Percentiles rank a stretch among this genome's conserved stretches.
phyloP scores from a whole-genome alignment of 2,113 vertebrate species.

The Microcebus ravelobensis region DNA sequence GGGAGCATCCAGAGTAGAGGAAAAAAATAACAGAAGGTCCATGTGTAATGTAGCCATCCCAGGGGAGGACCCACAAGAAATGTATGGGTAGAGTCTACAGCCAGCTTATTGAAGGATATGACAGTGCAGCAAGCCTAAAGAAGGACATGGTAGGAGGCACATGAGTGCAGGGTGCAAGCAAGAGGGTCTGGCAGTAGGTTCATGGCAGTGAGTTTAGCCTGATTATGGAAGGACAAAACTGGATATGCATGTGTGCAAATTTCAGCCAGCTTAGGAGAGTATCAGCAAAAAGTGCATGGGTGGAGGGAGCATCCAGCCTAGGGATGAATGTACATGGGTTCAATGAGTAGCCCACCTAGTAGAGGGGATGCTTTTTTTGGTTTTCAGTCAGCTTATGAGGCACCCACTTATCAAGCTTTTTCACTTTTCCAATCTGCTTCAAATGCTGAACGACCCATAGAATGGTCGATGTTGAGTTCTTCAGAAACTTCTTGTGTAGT shows the following conservation, averaged over 20 bases:
- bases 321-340: too few relatives aligned
- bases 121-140: background rate
- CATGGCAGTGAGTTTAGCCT: background rate
- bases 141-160: background rate
- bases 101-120: background rate
- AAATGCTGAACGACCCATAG: too few relatives aligned
- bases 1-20: background rate
- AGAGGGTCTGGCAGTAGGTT: background rate
- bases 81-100: background rate
- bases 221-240: background rate
- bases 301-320: too few relatives aligned
- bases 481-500: too few relatives aligned
- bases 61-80: background rate
- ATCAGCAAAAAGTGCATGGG: background rate
- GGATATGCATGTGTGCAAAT: background rate
- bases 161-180: background rate
- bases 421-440: too few relatives aligned
- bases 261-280: background rate
- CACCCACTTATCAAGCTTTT: too few relatives aligned
- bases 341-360: too few relatives aligned
- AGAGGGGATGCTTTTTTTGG: too few relatives aligned
- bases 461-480: too few relatives aligned
- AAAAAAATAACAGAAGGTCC: background rate
- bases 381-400: too few relatives aligned
- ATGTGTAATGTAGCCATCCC: background rate